Percentiles rank a stretch among this genome's conserved stretches.
These are phyloP conservation scores for Chrysopa pallens DNA, from an alignment of 1,140 invertebrate species.

Conservation along the genomic window DNA sequence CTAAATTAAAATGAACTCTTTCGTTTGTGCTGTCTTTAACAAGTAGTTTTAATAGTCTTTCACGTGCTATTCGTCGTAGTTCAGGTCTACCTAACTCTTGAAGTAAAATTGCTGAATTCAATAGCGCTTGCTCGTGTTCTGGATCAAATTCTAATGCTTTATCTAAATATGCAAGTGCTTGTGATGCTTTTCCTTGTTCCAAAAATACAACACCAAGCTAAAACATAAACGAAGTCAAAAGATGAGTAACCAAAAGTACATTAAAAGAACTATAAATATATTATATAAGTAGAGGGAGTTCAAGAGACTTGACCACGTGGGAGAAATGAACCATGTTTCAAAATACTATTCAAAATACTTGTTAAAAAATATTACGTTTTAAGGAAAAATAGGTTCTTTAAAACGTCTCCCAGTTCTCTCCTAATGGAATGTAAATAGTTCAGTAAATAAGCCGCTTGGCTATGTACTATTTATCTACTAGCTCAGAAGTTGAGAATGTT, in stretches of 20 bases:
- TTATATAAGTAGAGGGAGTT: neutral
- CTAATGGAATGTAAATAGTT: too few relatives aligned
- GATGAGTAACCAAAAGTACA: neutral
- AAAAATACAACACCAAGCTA: slow-evolving; percentile 85
- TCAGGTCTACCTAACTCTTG: slow-evolving; percentile 72
- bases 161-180: slow-evolving; percentile 82
- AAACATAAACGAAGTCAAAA: slow-evolving; percentile 11
- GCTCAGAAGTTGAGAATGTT: too few relatives aligned
- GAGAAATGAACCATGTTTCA: neutral
- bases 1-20: slow-evolving; percentile 83
- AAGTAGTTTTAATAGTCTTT: slow-evolving; percentile 63
- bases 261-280: neutral
- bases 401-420: too few relatives aligned
- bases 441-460: too few relatives aligned
- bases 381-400: too few relatives aligned
- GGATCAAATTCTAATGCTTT: slow-evolving; percentile 85
- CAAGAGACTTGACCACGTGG: neutral
- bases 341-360: slow-evolving; percentile 1
- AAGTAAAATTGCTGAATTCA: slow-evolving; percentile 88
- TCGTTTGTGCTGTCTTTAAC: slow-evolving; percentile 67
- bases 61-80: slow-evolving; percentile 54
- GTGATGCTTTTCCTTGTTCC: slow-evolving; percentile 77
- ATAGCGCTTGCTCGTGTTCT: slow-evolving; percentile 82
- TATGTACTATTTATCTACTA: too few relatives aligned
- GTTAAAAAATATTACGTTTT: too few relatives aligned